Base-by-base conservation (phyloP, 2,113 vertebrate genomes). In the Dascyllus trimaculatus region DNA sequence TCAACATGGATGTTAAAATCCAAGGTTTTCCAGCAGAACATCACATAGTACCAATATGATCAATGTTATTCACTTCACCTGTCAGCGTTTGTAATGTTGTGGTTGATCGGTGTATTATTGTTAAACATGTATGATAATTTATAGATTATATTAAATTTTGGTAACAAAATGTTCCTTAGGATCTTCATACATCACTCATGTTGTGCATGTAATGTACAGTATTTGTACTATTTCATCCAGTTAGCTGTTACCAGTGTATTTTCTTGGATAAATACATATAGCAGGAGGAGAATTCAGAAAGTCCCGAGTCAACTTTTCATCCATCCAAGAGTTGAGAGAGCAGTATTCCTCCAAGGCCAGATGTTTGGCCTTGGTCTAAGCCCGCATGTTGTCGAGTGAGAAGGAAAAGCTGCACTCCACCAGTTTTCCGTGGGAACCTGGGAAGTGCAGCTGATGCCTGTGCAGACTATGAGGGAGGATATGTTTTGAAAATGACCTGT, bases 401-500 rank as follows among this genome's bases (percentile, higher is more conserved):
- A 73, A 56, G 52, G 60, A 63, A 68, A 82, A 5, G 35, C 66
- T 72, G 69, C 21, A 8, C n/a, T 25, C 35, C 53, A 49, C 13
- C 19, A 11, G 10, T 59, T 77, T 53, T 65, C 53, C 74, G 35
- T 11, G 32, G 53, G 65, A 86, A 71, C 40, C 69, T 35, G 64
- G 29, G 61, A 29, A 11, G 40, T 29, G 45, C 53, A 58, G 62
- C 59, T 61, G 75, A 63, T 51, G 59, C 19, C 45, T 75, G 73
- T 17, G 5, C 71, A 48, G 65, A 75, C 54, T 54, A 35, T 63
- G 38, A 74, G 52, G 46, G 53, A 81, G 74, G 79, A 78, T 32
- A 11, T 65, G 68, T 81, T 85, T 64, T 82, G 64, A 58, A 64
- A 71, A 74, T 83, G 69, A 77, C 67, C 77, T 61, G 77, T 88